Evolutionary conservation across 2,888 invertebrate genomes (phyloP), one percentile per base, ranked within the genome.

Genomic region (Theristus sp.): DNA sequence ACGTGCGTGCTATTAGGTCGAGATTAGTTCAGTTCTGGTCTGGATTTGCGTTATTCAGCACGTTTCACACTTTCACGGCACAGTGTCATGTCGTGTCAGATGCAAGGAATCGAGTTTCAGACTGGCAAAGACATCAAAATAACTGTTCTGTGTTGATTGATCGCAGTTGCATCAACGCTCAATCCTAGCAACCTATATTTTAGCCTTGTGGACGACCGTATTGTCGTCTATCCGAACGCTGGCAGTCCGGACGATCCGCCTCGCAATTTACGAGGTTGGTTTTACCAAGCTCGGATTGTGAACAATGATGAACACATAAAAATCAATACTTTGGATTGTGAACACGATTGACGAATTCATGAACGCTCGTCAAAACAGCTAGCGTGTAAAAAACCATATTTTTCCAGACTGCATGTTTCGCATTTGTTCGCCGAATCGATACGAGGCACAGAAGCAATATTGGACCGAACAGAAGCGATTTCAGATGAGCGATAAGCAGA

Each of bases 121-220:
- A n/a, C n/a, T n/a, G n/a, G n/a, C n/a, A n/a, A n/a, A n/a, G n/a
- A n/a, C n/a, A n/a, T n/a, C n/a, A n/a, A n/a, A n/a, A n/a, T n/a
- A n/a, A n/a, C n/a, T n/a, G n/a, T n/a, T n/a, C n/a, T n/a, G n/a
- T n/a, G n/a, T n/a, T n/a, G n/a, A n/a, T n/a, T n/a, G n/a, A n/a
- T n/a, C n/a, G n/a, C n/a, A n/a, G n/a, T n/a, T n/a, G n/a, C n/a
- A n/a, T n/a, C n/a, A n/a, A n/a, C n/a, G n/a, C n/a, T n/a, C n/a
- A n/a, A 2, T n/a, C 28, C 30, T 24, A 29, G 25, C 20, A 38
- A 38, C 13, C 22, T 52, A 28, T 25, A 69, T 77, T 78, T 56
- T 78, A 96, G 96, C 68, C 82, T 98, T 79, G 98, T 98, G 68
- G 98, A 98, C 81, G 96, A 98, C 80, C 84, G 98, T 75, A 91